These are phyloP conservation scores for Potamarius usumacintae DNA, from an alignment of 2,113 vertebrate genomes.

Conservation along the genomic window DNA sequence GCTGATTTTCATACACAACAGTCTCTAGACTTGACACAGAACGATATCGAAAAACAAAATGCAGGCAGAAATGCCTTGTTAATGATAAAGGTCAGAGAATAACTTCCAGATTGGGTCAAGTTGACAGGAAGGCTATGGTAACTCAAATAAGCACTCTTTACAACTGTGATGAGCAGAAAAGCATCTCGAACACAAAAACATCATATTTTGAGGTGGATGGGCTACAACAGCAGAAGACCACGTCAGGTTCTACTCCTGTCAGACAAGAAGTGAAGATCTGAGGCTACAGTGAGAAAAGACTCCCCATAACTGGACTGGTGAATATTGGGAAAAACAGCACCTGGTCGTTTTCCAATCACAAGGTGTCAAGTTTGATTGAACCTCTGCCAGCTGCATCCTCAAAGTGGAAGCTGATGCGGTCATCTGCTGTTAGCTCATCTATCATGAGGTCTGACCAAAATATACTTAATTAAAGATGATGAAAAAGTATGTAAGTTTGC, in stretches of 20 bases:
- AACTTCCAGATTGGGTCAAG: not conserved
- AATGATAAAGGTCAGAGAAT: not conserved
- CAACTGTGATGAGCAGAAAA: not conserved
- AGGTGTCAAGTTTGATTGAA: not conserved
- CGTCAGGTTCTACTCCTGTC: not conserved
- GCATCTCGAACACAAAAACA: not conserved
- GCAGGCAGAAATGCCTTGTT: not conserved
- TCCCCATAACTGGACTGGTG: not conserved
- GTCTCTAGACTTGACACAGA: not conserved
- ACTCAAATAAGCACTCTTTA: not conserved
- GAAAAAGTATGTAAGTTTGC: not conserved
- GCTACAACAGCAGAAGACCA: no score
- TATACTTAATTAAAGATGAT: not conserved
- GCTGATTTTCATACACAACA: not conserved
- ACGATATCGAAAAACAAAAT: not conserved
- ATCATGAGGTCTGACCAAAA: not conserved
- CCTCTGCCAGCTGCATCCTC: not conserved
- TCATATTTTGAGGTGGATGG: not conserved
- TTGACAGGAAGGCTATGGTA: not conserved
- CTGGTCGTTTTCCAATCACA: not conserved
- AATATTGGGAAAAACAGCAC: not conserved
- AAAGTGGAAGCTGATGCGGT: not conserved
- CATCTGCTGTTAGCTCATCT: not conserved
- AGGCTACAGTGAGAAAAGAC: not conserved
- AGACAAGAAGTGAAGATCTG: not conserved